Evolutionary conservation across 1,140 invertebrate genomes (phyloP).

Genomic region (Megathymus violae): DNA sequence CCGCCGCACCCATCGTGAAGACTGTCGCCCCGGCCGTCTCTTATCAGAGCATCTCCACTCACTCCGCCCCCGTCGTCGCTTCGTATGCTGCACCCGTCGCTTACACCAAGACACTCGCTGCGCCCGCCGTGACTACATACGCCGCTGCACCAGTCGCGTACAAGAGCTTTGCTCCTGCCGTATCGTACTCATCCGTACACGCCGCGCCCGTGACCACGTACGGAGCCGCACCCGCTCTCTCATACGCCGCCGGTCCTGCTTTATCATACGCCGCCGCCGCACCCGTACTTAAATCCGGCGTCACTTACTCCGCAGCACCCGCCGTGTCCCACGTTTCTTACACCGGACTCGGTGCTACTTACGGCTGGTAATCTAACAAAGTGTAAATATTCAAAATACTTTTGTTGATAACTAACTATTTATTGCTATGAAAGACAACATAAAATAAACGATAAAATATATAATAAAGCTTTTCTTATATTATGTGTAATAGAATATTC

Average conservation of each 20-base stretch:
- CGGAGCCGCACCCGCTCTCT: slow-evolving; percentile 2
- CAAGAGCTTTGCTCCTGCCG: slow-evolving; percentile 24
- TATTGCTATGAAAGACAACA: slow-evolving; percentile 21
- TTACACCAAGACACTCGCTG: slow-evolving; percentile 33
- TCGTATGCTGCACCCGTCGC: too few relatives aligned
- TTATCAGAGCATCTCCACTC: slow-evolving; percentile 31
- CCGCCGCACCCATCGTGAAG: slow-evolving; percentile 43
- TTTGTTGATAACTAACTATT: slow-evolving; percentile 23
- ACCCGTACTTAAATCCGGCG: slow-evolving; percentile 40
- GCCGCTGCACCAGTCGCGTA: slow-evolving; percentile 18
- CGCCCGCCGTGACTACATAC: slow-evolving; percentile 22
- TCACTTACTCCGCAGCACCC: slow-evolving; percentile 48
- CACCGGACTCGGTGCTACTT: slow-evolving; percentile 47
- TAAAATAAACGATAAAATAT: slow-evolving; percentile 18
- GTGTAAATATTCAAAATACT: slow-evolving; percentile 7
- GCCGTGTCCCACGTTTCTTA: slow-evolving; percentile 59
- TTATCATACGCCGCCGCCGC: slow-evolving; percentile 12
- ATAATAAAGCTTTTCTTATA: too few relatives aligned
- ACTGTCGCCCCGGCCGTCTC: slow-evolving; percentile 40
- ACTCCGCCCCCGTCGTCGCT: too few relatives aligned
- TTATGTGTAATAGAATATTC: not conserved
- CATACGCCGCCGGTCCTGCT: slow-evolving; percentile 48
- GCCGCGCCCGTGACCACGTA: slow-evolving; percentile 18
- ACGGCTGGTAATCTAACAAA: slow-evolving; percentile 47
- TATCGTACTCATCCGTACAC: slow-evolving; percentile 34